These are phyloP conservation scores for Drosophila mimica DNA, from an alignment of 2,888 invertebrate species.

Conservation along the genomic window DNA sequence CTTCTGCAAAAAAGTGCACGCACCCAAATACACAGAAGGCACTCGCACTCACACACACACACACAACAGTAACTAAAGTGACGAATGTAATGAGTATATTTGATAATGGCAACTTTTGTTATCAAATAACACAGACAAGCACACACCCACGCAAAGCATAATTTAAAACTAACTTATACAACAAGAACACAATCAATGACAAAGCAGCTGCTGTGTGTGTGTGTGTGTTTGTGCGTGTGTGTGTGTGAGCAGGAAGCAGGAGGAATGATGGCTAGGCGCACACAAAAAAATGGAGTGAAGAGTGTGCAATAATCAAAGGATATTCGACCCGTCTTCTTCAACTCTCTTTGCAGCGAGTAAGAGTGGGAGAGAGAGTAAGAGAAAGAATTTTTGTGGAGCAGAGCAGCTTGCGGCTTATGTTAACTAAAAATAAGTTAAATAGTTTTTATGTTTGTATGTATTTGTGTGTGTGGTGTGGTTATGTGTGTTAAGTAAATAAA, in stretches of 20 bases:
- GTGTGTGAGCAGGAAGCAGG: neutral
- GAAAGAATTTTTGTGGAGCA: constrained; percentile 20
- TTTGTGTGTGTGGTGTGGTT: constrained; percentile 29
- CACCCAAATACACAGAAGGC: constrained; percentile 19
- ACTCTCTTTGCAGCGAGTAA: constrained; percentile 23
- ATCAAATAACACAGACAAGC: constrained; percentile 14
- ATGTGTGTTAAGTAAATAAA: constrained; percentile 32
- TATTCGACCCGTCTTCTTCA: constrained; percentile 21
- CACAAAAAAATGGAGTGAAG: constrained; percentile 4
- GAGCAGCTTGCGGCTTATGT: constrained; percentile 47
- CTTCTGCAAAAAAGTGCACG: constrained; percentile 45
- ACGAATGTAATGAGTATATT: constrained; percentile 5
- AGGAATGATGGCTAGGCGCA: neutral
- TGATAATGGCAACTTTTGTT: constrained; percentile 19
- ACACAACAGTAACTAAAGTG: constrained; percentile 21
- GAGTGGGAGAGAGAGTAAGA: constrained; percentile 15
- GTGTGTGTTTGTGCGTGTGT: neutral
- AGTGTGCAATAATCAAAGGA: constrained; percentile 34
- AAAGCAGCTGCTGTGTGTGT: constrained; percentile 37
- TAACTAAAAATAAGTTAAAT: constrained; percentile 17
- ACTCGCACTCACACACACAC: constrained; percentile 9
- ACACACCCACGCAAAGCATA: constrained; percentile 26
- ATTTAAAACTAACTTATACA: constrained; percentile 52
- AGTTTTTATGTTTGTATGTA: constrained; percentile 19
- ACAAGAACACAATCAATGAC: constrained; percentile 33